Base-by-base conservation (phyloP, 2,888 invertebrate species). In the Melieria crassipennis region DNA sequence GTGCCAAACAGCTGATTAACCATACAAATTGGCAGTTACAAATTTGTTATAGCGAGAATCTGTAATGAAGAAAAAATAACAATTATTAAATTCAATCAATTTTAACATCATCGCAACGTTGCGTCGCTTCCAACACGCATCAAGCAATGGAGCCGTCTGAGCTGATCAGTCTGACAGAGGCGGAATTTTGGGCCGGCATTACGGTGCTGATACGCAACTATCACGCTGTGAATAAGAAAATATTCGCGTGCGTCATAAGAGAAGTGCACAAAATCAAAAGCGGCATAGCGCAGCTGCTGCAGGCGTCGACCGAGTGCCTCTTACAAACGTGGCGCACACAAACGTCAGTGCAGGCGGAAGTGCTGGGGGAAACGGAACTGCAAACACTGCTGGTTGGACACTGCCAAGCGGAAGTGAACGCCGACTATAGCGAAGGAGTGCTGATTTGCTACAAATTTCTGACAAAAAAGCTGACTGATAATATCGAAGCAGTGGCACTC, bases 191-290 rank as follows among this genome's bases (percentile, higher is more conserved):
- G 91, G 87, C 89, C 73, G 88, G 91, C 1, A 84, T 92, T 66
- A 82, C 87, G 65, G 89, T 94, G 75, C 90, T 92, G 81, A 83
- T 92, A 71, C 88, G 87, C 69, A 92, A 92, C 83, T 92, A 93
- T 65, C 92, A 94, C 82, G 88, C 92, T 70, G 87, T 93, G 6
- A 94, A 94, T 85, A 91, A 91, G 79, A 91, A 92, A 82, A 87
- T 94, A 81, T 90, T 91, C 84, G 91, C 91, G 4, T 82, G 83
- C 56, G 73, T 81, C 50, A 68, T 74, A 6, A 62, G 30, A 5
- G 65, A 72, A 65, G 80, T 81, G 0, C 70, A 79, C 30, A 78
- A 76, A 65, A 62, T 80, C 7, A 5, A 73, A 3, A 65, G 77
- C 65, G 88, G 75, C 0, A 71, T 76, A 16, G 10, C 10, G 30